These are phyloP conservation scores for Esperia sulphurella DNA, from an alignment of 2,888 invertebrate genomes.

Conservation along the genomic window DNA sequence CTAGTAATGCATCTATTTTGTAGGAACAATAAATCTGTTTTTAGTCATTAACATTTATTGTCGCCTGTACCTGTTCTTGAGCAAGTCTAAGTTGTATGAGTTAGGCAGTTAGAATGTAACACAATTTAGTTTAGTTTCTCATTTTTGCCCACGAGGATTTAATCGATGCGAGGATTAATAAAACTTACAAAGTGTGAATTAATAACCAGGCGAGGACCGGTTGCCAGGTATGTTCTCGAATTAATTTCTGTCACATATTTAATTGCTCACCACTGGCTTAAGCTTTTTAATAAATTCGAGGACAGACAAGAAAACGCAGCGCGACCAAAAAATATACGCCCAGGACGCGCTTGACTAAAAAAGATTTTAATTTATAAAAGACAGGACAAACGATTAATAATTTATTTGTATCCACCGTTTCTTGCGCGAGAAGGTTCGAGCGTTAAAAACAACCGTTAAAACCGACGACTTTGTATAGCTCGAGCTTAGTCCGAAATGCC, in stretches of 20 bases:
- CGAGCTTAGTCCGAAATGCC: slow-evolving; percentile 77
- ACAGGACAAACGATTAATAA: slow-evolving; percentile 80
- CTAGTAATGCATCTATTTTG: too few relatives aligned
- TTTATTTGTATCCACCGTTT: slow-evolving; percentile 77
- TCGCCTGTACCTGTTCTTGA: background rate
- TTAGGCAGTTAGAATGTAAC: background rate
- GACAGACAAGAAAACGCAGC: slow-evolving; percentile 66
- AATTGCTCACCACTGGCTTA: slow-evolving; percentile 76
- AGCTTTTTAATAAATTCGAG: slow-evolving; percentile 75
- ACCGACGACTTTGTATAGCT: slow-evolving; percentile 76
- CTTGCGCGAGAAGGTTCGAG: slow-evolving; percentile 68
- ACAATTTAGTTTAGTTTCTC: background rate
- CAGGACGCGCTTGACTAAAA: slow-evolving; percentile 59
- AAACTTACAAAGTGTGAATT: slow-evolving; percentile 56
- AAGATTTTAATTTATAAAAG: slow-evolving; percentile 79
- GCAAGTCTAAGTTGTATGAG: background rate
- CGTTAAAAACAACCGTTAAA: slow-evolving; percentile 79
- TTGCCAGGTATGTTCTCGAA: slow-evolving; percentile 53
- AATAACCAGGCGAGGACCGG: slow-evolving; percentile 46
- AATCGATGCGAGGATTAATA: slow-evolving; percentile 47
- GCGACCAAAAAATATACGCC: slow-evolving; percentile 65
- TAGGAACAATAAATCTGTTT: too few relatives aligned
- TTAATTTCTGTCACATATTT: slow-evolving; percentile 76
- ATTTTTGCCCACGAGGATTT: too few relatives aligned
- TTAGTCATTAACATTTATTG: too few relatives aligned